Base-by-base conservation (phyloP, 1,140 invertebrate species). In the Achroia grisella region DNA sequence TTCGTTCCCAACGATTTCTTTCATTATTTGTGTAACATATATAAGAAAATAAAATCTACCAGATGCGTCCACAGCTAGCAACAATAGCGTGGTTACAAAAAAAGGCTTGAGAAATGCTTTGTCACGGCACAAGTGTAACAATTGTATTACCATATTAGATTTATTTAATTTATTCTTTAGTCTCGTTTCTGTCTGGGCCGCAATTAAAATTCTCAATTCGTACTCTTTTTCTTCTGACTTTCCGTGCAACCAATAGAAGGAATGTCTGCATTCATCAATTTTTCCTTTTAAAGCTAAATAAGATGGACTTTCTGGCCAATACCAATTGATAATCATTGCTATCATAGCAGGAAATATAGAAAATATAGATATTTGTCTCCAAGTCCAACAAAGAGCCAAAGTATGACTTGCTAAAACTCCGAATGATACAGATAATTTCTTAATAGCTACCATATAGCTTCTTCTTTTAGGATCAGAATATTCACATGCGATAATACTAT, bases 251-350 rank as follows among this genome's bases (percentile, higher is more conserved):
- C 61, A 68, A 6, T 49, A 33, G 33, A 55, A 59, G 5, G 48
- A 39, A 33, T 48, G 48, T 10, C 50, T 29, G 10, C 53, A 55
- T 41, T 66, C 54, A 5, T 56, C 41, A 30, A 58, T 67, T 5
- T 54, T 37, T 10, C 59, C 68, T 13, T 55, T 62, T 29, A 56
- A 41, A 0, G 68, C 68, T 1, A 60, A 52, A 39, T 48, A 74
- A 0, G 55, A 49, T n/a, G 71, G 71, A 30, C 62, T 71, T 33
- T 74, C 71, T 1, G 60, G 61, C 52, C 65, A 67, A 28, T 63
- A 39, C 0, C 48, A 40, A 0, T 52, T 53, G 9, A 65, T 10
- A 9, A 70, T 44, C 8, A 61, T 44, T 14, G 58, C 40, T 8
- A 61, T 3, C 8, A 45, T 33, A 8, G 51, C 40, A 0, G 59